phyloP scores from a whole-genome alignment of 30 jellyfish, hydroid and myxozoan genomes.

The Cassiopea xamachana region DNA sequence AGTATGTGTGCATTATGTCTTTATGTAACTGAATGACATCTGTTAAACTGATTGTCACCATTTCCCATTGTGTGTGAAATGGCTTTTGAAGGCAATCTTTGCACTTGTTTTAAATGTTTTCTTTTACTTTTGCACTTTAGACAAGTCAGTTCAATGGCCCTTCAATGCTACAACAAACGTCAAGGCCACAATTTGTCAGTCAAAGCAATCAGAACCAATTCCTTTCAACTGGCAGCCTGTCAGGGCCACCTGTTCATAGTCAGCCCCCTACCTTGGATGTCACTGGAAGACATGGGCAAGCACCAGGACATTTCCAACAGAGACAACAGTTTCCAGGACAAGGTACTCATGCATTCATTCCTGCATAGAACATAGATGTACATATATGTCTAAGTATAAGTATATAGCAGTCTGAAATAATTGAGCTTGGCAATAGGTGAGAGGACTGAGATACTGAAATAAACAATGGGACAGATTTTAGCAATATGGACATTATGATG shows the following conservation, averaged over 20 bases:
- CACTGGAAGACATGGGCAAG: conserved; percentile 47
- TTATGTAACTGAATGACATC: no score
- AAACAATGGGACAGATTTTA: no score
- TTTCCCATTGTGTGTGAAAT: no score
- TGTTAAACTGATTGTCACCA: no score
- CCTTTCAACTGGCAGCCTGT: conserved; percentile 45
- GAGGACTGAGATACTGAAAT: no score
- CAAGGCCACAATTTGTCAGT: conserved; percentile 19
- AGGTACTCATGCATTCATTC: conserved; percentile 6
- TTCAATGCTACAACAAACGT: neutral
- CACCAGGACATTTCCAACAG: conserved; percentile 45
- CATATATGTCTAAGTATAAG: no score
- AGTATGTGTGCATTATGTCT: no score
- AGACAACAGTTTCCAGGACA: conserved; percentile 44
- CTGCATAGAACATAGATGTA: no score
- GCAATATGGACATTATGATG: no score
- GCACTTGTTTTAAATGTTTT: neutral
- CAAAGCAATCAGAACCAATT: conserved; percentile 29
- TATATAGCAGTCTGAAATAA: no score
- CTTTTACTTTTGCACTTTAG: neutral
- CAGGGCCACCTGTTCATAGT: conserved; percentile 74
- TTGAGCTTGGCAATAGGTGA: no score
- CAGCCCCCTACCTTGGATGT: conserved; percentile 58
- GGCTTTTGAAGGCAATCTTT: neutral
- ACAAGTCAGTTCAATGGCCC: conserved; percentile 67